Percentiles rank a stretch among this genome's conserved stretches.
Evolutionary conservation across 2,797 vertebrate species (phyloP).

Genomic region (Aeoliscus strigatus): DNA sequence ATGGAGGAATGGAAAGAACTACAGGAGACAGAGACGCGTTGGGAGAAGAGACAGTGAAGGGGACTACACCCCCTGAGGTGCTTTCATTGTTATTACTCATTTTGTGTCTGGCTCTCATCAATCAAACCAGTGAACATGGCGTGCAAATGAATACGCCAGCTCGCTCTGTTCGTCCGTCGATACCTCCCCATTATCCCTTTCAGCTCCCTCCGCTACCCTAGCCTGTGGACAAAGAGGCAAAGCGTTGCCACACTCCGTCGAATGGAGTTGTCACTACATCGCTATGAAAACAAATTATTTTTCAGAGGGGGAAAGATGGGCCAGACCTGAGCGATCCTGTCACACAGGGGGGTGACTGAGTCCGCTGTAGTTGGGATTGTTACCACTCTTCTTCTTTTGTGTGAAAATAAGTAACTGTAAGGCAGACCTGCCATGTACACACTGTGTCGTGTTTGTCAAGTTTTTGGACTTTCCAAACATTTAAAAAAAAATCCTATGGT

Average conservation of each 20-base stretch:
- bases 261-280: conserved; percentile 63
- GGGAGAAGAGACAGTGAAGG: conserved; percentile 29
- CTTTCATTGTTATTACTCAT: conserved; percentile 54
- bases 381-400: no score
- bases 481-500: no score
- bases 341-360: no score
- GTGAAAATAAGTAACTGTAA: no score
- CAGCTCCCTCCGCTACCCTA: conserved; percentile 56
- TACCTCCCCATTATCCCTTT: conserved; percentile 61
- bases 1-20: conserved; percentile 12
- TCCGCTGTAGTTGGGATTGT: no score
- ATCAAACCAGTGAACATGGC: conserved; percentile 48
- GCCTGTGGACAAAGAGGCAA: conserved; percentile 51
- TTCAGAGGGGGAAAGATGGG: no score
- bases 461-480: no score
- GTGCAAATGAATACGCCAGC: conserved; percentile 62
- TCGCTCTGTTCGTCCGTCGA: conserved; percentile 50
- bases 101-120: conserved; percentile 64
- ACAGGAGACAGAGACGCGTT: conserved; percentile 27
- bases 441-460: no score
- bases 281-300: conserved; percentile 68
- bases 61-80: conserved; percentile 34
- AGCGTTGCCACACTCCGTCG: conserved; percentile 41
- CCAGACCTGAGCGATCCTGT: no score
- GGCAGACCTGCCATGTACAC: no score